Evolutionary conservation across 2,888 invertebrate genomes (phyloP).

Genomic region (Dichetophora obliterata): DNA sequence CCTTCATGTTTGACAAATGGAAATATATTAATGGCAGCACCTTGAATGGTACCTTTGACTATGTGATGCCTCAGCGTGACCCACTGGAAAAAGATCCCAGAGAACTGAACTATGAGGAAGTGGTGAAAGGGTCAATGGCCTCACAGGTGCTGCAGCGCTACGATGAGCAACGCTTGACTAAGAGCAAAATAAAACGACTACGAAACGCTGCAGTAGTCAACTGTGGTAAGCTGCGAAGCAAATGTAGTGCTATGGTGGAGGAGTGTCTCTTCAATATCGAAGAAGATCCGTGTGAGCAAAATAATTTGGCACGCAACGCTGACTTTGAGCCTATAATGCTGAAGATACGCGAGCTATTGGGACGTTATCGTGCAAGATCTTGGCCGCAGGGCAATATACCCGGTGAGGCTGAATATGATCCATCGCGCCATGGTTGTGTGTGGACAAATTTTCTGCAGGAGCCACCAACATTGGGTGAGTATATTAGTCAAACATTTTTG

Average conservation of each 20-base stretch:
- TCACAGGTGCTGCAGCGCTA: conserved; percentile 72
- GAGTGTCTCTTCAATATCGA: conserved; percentile 87
- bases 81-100: too few species aligned
- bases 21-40: conserved; percentile 83
- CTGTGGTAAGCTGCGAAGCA: conserved; percentile 70
- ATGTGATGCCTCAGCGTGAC: conserved; percentile 73
- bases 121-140: conserved; percentile 74
- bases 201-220: conserved; percentile 72
- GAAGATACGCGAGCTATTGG: conserved; percentile 69
- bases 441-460: conserved; percentile 71
- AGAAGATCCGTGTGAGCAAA: conserved; percentile 88
- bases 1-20: conserved; percentile 81
- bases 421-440: conserved; percentile 71
- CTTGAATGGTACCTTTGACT: conserved; percentile 77
- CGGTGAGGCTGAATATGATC: conserved; percentile 71
- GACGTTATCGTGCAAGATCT: conserved; percentile 68
- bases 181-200: conserved; percentile 68
- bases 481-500: background rate
- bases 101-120: too few species aligned
- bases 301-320: conserved; percentile 75
- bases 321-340: conserved; percentile 46
- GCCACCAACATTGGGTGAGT: conserved; percentile 39
- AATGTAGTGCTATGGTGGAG: conserved; percentile 76
- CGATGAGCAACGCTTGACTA: too few species aligned
- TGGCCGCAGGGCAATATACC: conserved; percentile 69